Conservation (phyloP, 2,888 invertebrate species). For the Corbicula japonica region DNA sequence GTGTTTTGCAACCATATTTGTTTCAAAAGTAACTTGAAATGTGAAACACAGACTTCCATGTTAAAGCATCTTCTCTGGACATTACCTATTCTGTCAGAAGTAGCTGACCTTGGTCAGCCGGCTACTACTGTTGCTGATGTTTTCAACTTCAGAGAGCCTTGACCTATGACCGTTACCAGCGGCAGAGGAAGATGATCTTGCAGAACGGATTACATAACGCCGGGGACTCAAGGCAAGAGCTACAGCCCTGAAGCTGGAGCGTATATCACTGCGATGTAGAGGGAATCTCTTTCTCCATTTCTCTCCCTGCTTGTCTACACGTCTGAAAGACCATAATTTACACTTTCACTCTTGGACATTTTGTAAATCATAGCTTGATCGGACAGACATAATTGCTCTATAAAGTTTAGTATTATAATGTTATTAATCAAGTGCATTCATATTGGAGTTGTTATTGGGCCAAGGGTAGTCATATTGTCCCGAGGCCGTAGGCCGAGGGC, state of each 20-base stretch:
- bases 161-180: background rate
- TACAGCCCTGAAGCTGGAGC: conserved; percentile 57
- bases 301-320: conserved; percentile 28
- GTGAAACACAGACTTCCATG: no score
- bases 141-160: conserved; percentile 3
- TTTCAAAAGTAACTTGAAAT: no score
- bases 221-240: conserved; percentile 56
- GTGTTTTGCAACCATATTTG: no score
- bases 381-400: no score
- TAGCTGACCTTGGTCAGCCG: conserved; percentile 19
- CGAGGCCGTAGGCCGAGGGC: no score
- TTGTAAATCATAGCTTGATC: no score
- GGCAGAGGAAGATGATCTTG: conserved; percentile 25
- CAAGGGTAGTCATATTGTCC: no score
- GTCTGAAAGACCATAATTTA: conserved; percentile 19
- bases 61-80: no score
- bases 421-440: no score
- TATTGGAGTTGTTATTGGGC: no score
- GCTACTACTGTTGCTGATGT: conserved; percentile 21
- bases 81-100: conserved; percentile 3
- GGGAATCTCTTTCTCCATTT: conserved; percentile 24
- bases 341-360: no score
- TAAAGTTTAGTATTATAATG: no score
- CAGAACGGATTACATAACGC: conserved; percentile 44
- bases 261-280: conserved; percentile 55